phyloP scores from a whole-genome alignment of 1,140 invertebrate genomes.

The Dendroctonus ponderosae region DNA sequence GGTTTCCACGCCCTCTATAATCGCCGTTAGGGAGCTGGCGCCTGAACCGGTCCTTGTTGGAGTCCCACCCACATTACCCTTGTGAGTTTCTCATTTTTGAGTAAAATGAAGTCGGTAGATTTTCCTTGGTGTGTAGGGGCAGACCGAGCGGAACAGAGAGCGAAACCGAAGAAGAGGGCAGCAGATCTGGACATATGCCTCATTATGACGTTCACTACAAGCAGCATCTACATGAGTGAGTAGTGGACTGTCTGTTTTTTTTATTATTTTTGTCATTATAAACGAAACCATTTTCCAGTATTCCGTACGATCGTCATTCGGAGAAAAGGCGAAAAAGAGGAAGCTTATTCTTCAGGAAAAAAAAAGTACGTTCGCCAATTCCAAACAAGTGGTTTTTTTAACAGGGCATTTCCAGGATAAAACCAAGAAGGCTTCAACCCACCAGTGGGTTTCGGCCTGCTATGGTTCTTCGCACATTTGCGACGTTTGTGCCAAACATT shows the following conservation, averaged over 20 bases:
- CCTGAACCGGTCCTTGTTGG: conserved; percentile 47
- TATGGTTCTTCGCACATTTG: conserved; percentile 71
- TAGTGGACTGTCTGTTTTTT: conserved; percentile 42
- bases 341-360: conserved; percentile 86
- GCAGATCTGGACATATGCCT: conserved; percentile 40
- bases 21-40: conserved; percentile 61
- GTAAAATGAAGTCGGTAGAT: conserved; percentile 37
- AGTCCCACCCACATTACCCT: conserved; percentile 51
- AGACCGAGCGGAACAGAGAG: conserved; percentile 54
- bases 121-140: conserved; percentile 52
- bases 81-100: conserved; percentile 47
- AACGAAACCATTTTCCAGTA: conserved; percentile 50
- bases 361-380: conserved; percentile 61
- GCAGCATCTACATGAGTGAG: conserved; percentile 56
- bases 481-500: conserved; percentile 77
- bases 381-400: background rate
- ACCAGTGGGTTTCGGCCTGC: conserved; percentile 75
- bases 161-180: conserved; percentile 57
- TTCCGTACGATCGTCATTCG: conserved; percentile 74
- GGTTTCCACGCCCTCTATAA: conserved; percentile 84
- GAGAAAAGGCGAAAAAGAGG: conserved; percentile 83
- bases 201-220: conserved; percentile 48
- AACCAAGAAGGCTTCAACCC: conserved; percentile 62
- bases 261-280: background rate
- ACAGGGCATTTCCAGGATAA: conserved; percentile 58